These are phyloP conservation scores for Neosilurus mollespiculum DNA, from an alignment of 2,797 vertebrate genomes.

Conservation along the genomic window DNA sequence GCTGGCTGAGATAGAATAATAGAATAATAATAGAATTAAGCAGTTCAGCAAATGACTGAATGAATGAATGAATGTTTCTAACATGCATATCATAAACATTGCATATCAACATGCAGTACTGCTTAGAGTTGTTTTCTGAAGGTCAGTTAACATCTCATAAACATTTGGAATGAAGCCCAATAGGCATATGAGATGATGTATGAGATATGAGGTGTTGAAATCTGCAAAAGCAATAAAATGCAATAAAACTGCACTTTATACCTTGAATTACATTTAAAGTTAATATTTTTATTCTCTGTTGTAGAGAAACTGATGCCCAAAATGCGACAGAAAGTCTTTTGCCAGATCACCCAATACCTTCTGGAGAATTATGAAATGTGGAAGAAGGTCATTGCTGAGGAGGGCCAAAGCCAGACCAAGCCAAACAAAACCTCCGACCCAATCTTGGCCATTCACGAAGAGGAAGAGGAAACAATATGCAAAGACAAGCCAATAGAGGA, in stretches of 20 bases:
- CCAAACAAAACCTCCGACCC: conserved; percentile 78
- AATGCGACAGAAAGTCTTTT: conserved; percentile 90
- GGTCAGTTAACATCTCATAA: not conserved
- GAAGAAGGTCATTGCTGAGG: conserved; percentile 93
- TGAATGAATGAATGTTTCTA: too few species aligned
- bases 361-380: conserved; percentile 98
- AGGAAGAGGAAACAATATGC: conserved; percentile 88
- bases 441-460: conserved; percentile 90
- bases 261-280: not conserved
- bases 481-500: conserved; percentile 70
- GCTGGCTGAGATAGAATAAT: too few species aligned
- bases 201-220: not conserved
- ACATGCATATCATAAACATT: too few species aligned
- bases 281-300: not conserved
- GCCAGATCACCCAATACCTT: conserved; percentile 93
- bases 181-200: not conserved
- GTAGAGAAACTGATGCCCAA: conserved; percentile 71
- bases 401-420: conserved; percentile 73
- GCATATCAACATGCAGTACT: not conserved
- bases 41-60: too few species aligned
- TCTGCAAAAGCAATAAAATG: not conserved
- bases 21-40: too few species aligned
- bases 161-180: not conserved
- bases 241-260: not conserved
- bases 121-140: not conserved